phyloP scores from a whole-genome alignment of 2,797 vertebrate species.

The Hyperoplus lanceolatus region DNA sequence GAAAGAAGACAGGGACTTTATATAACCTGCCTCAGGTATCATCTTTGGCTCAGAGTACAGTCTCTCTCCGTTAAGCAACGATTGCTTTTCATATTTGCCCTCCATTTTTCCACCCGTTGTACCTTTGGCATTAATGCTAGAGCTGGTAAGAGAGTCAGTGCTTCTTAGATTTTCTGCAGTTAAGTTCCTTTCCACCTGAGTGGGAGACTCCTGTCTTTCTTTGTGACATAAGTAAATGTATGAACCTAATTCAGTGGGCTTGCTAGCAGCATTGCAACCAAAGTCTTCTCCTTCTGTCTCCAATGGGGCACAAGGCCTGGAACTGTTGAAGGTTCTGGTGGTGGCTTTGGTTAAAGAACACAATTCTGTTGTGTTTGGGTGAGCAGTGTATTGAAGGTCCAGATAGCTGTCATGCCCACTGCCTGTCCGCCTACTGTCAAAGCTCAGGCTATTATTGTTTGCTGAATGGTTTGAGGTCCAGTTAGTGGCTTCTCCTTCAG shows the following conservation, averaged over 20 bases:
- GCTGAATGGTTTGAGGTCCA: constrained; percentile 93
- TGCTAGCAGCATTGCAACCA: constrained; percentile 39
- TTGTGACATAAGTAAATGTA: constrained; percentile 80
- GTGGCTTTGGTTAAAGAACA: constrained; percentile 81
- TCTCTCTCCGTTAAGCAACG: constrained; percentile 62
- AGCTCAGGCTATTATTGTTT: constrained; percentile 90
- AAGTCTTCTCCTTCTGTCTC: constrained; percentile 59
- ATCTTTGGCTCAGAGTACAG: constrained; percentile 73
- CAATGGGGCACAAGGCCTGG: constrained; percentile 59
- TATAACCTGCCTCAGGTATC: constrained; percentile 71
- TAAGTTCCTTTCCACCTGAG: constrained; percentile 57
- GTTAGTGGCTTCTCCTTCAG: constrained; percentile 81
- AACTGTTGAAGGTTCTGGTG: constrained; percentile 75
- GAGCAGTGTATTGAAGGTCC: constrained; percentile 76
- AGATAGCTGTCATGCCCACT: constrained; percentile 77
- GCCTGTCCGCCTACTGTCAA: constrained; percentile 73
- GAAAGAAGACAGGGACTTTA: constrained; percentile 65
- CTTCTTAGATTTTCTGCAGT: constrained; percentile 60
- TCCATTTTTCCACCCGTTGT: constrained; percentile 49
- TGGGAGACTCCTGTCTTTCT: constrained; percentile 64
- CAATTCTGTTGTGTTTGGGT: constrained; percentile 65
- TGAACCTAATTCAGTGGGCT: constrained; percentile 65
- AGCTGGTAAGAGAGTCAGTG: constrained; percentile 52
- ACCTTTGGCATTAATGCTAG: constrained; percentile 42
- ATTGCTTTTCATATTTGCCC: constrained; percentile 51